Evolutionary conservation across 2,888 invertebrate species (phyloP), one percentile per base, ranked within the genome.

Genomic region (Andrena bucephala): DNA sequence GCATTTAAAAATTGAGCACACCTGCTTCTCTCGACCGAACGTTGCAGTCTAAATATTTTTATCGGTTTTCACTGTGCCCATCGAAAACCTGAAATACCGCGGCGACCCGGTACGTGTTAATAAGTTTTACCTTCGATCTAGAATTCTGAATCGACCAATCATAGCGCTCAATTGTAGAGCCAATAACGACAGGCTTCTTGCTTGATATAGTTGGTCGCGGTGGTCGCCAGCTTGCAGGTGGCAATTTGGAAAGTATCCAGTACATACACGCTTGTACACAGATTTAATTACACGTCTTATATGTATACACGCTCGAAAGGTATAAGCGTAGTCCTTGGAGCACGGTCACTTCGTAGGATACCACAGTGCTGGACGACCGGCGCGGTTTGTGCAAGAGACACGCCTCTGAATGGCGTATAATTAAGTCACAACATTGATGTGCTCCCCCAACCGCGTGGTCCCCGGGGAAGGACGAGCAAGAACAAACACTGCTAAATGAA

Each of bases 401-500:
- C 91, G 87, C 87, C 89, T 92, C 91, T 93, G 93, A 93, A 93
- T 93, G 90, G 92, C 91, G 92, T 92, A 93, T 93, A 94, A 93
- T 93, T 93, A 93, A 93, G 93, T 93, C 93, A 91, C 92, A 92
- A 92, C 92, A 91, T 91, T 91, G 92, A 92, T 91, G 92, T 88
- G 80, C 84, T 85, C 78, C 88, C 85, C 87, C 80, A 62, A 72
- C 86, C 85, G 88, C 78, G 82, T 77, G 69, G 85, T 88, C 90
- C 89, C 90, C 86, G 79, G 89, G 90, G 91, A 90, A 89, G 88
- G 84, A 82, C 86, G 84, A 87, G 89, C 91, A 92, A 92, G 93
- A 93, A 93, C 93, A 93, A 93, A 93, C 93, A 92, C 89, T 89
- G 85, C 92, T 89, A 93, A 93, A 93, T 93, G 93, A 93, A 93